Conservation (phyloP, 1,140 invertebrate species). For the Trachymyrmex cornetzi region DNA sequence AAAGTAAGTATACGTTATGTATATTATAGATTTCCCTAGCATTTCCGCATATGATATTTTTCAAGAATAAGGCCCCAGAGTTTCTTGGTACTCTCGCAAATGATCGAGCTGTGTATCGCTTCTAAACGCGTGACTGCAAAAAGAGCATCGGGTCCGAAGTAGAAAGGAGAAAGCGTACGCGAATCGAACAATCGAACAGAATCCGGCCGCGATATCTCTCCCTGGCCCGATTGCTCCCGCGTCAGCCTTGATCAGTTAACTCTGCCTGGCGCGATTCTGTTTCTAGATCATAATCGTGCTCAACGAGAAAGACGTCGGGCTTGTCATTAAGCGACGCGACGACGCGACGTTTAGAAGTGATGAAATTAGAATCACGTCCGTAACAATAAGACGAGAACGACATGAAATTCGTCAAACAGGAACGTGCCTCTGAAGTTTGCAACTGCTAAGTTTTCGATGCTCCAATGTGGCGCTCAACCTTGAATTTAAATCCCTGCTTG, state of each 20-base stretch:
- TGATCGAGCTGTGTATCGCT: not conserved
- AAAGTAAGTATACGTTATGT: too few relatives aligned
- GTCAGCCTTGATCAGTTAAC: constrained; percentile 20
- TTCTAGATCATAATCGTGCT: not conserved
- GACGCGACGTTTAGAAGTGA: not conserved
- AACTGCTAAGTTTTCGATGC: constrained; percentile 3
- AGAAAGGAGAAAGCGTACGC: constrained; percentile 60
- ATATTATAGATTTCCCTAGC: too few relatives aligned
- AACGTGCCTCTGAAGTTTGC: constrained; percentile 7
- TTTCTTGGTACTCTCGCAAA: not conserved
- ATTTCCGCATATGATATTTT: too few relatives aligned
- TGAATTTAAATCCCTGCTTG: constrained; percentile 44
- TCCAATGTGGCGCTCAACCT: not conserved
- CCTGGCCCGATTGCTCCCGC: constrained; percentile 7
- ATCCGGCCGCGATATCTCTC: constrained; percentile 60
- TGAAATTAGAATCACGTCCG: not conserved
- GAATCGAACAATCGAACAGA: constrained; percentile 62
- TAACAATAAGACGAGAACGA: not conserved
- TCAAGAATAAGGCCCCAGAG: not conserved
- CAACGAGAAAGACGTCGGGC: not conserved
- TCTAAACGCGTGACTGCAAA: constrained; percentile 33
- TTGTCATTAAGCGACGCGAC: not conserved
- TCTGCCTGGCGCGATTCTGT: not conserved
- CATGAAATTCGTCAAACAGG: not conserved
- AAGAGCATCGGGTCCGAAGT: constrained; percentile 23